These are phyloP conservation scores for Tenebrio molitor DNA, from an alignment of 1,140 invertebrate species.

Conservation along the genomic window DNA sequence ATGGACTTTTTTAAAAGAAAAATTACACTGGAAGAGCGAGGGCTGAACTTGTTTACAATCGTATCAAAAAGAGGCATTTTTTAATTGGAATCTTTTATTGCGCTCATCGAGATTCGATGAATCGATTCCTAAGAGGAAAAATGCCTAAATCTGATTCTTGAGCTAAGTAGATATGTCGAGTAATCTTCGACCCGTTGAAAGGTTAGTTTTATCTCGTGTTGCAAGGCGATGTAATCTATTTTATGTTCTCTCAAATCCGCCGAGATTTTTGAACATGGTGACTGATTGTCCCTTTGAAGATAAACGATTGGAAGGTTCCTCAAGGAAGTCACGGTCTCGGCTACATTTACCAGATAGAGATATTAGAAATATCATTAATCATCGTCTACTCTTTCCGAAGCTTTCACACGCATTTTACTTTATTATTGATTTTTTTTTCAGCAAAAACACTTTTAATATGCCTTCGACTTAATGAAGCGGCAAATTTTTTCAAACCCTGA, in stretches of 20 bases:
- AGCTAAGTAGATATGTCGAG: too few relatives aligned
- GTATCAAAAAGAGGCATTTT: too few relatives aligned
- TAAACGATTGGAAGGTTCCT: conserved; percentile 25
- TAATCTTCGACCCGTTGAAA: too few relatives aligned
- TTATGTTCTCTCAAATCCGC: conserved; percentile 11
- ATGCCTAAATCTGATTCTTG: too few relatives aligned
- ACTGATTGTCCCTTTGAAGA: conserved; percentile 32
- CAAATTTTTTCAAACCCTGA: conserved; percentile 38
- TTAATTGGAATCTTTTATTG: too few relatives aligned
- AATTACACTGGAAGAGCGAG: too few relatives aligned
- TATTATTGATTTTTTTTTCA: conserved; percentile 35
- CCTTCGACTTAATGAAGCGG: conserved; percentile 29
- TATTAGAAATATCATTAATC: conserved; percentile 34
- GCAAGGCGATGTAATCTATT: conserved; percentile 35
- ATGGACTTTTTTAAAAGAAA: background rate
- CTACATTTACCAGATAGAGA: conserved; percentile 25
- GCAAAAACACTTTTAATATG: conserved; percentile 21
- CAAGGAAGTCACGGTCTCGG: conserved; percentile 21
- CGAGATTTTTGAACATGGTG: conserved; percentile 31
- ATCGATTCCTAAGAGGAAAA: too few relatives aligned
- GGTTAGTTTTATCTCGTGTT: too few relatives aligned
- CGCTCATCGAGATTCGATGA: too few relatives aligned
- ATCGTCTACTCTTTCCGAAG: conserved; percentile 7
- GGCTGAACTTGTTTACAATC: too few relatives aligned
- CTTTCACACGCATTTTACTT: conserved; percentile 6